Conservation (phyloP, 2,113 vertebrate species). For the Phodopus roborovskii region DNA sequence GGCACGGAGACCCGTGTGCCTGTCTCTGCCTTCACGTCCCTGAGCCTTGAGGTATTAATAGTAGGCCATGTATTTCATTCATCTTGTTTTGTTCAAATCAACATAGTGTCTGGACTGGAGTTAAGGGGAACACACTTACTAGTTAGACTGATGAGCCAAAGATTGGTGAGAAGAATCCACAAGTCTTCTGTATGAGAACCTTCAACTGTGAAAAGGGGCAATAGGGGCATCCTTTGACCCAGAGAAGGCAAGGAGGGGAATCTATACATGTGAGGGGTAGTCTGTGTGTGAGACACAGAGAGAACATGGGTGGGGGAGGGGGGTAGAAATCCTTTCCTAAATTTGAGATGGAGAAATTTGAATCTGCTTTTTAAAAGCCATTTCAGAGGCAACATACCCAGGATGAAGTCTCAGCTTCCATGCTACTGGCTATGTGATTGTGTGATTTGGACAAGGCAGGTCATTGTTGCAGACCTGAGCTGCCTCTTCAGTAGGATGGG, state of each 20-base stretch:
- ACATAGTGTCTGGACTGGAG: neutral
- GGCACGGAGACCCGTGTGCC: accelerated
- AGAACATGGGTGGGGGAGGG: accelerated
- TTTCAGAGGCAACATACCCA: neutral
- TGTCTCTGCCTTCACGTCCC: neutral
- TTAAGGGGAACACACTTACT: neutral
- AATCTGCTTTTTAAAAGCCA: neutral
- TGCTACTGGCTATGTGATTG: neutral
- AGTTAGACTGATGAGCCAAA: neutral
- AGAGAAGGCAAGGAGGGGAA: neutral
- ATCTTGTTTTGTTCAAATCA: neutral
- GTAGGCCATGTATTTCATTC: neutral
- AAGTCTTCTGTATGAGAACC: neutral
- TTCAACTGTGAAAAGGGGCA: neutral
- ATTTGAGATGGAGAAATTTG: neutral
- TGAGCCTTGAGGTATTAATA: neutral
- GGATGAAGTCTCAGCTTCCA: neutral
- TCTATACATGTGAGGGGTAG: neutral
- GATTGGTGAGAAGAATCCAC: neutral
- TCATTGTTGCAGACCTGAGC: neutral
- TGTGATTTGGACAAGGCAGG: neutral
- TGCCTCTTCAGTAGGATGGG: neutral
- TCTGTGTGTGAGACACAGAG: neutral
- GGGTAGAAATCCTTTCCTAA: neutral
- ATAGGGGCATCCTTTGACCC: neutral